Conservation (phyloP, 1,140 invertebrate genomes). For the Melitaea cinxia region DNA sequence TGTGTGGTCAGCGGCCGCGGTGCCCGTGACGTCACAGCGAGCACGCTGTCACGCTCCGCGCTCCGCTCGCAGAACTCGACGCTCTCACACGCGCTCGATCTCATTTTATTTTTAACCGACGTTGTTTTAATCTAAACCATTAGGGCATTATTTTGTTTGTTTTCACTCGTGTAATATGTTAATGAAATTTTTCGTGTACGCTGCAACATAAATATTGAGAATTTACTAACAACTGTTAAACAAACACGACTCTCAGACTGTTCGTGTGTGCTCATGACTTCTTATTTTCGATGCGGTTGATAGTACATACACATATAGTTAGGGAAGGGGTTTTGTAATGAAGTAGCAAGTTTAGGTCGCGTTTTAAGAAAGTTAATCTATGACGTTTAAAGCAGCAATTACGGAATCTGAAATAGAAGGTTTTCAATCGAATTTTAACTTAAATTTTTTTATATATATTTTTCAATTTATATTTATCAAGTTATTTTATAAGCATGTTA, state of each 20-base stretch:
- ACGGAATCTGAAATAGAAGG: no score
- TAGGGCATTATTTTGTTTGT: conserved; percentile 24
- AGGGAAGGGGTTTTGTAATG: no score
- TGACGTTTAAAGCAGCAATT: no score
- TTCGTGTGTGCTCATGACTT: neutral
- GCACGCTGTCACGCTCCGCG: neutral
- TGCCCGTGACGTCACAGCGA: neutral
- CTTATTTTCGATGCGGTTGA: neutral
- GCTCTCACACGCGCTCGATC: neutral
- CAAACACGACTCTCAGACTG: conserved; percentile 1
- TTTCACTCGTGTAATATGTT: conserved; percentile 19
- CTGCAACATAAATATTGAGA: conserved; percentile 15
- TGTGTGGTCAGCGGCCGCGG: neutral
- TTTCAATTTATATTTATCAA: no score
- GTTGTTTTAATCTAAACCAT: conserved; percentile 30
- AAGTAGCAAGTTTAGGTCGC: no score
- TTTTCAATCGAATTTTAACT: no score
- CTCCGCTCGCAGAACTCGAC: neutral
- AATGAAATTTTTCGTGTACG: conserved; percentile 23
- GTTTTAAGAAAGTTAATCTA: no score
- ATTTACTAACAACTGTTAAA: conserved; percentile 10
- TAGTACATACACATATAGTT: no score
- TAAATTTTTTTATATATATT: no score
- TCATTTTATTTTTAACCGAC: conserved; percentile 10
- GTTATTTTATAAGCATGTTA: no score